phyloP scores from a whole-genome alignment of 2,888 invertebrate genomes.

The Maniola hyperantus region DNA sequence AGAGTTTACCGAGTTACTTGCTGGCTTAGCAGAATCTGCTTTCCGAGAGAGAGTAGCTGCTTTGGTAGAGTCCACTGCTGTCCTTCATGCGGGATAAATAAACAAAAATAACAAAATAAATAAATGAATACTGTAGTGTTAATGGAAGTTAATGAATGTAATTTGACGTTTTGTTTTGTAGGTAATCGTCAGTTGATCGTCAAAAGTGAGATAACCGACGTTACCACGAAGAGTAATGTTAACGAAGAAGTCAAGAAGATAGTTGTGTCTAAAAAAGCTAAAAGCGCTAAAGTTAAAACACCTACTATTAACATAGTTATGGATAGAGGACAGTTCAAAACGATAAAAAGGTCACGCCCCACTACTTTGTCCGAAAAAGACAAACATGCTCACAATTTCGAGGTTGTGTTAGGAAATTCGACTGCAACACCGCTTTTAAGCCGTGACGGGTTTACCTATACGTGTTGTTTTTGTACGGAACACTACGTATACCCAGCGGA shows the following conservation, averaged over 20 bases:
- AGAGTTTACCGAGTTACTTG: too few relatives aligned
- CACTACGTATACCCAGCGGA: slow-evolving; percentile 42
- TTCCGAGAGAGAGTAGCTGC: too few relatives aligned
- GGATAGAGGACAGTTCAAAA: background rate
- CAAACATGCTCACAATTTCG: slow-evolving; percentile 15
- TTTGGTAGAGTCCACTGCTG: too few relatives aligned
- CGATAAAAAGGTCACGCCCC: background rate
- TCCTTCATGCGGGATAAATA: too few relatives aligned
- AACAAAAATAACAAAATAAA: too few relatives aligned
- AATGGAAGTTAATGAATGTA: too few relatives aligned
- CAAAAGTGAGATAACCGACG: slow-evolving; percentile 17
- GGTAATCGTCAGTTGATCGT: slow-evolving; percentile 16
- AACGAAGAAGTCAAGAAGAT: slow-evolving; percentile 9
- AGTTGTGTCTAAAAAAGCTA: background rate
- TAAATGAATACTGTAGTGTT: too few relatives aligned
- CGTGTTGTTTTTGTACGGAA: slow-evolving; percentile 43
- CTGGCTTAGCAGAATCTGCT: too few relatives aligned
- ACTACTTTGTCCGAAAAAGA: background rate
- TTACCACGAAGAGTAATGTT: slow-evolving; percentile 5
- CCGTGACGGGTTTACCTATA: slow-evolving; percentile 40
- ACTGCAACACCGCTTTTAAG: slow-evolving; percentile 52
- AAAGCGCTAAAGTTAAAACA: background rate
- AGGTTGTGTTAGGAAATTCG: slow-evolving; percentile 9
- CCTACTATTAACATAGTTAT: too few relatives aligned
- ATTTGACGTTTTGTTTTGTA: slow-evolving; percentile 20